These are phyloP conservation scores for Drosophila paulistorum DNA, from an alignment of 1,140 invertebrate genomes.

Conservation along the genomic window DNA sequence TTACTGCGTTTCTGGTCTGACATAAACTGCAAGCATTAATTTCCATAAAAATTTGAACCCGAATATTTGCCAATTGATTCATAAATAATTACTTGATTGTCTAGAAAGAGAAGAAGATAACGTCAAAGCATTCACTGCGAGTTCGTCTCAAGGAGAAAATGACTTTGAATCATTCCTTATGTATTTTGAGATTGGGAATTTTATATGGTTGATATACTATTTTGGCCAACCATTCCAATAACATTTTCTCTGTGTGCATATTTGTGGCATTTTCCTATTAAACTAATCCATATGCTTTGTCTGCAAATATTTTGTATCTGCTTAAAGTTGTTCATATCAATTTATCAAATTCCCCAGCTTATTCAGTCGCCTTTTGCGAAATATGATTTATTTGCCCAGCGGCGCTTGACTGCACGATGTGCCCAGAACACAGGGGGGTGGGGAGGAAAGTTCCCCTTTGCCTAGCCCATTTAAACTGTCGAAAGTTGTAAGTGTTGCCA, in stretches of 20 bases:
- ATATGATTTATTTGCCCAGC: conserved; percentile 75
- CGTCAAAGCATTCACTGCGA: too few relatives aligned
- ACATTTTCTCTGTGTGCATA: too few relatives aligned
- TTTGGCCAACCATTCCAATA: too few relatives aligned
- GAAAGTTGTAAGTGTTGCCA: conserved; percentile 79
- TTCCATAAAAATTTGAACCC: conserved; percentile 59
- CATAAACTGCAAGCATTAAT: conserved; percentile 66
- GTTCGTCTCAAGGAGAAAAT: too few relatives aligned
- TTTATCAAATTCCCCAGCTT: conserved; percentile 54
- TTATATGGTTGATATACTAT: too few relatives aligned
- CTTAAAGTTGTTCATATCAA: conserved; percentile 56
- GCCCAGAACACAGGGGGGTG: not conserved
- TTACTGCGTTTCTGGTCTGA: conserved; percentile 12
- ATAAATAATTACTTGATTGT: conserved; percentile 61
- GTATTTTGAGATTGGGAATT: too few relatives aligned
- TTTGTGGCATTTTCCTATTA: too few relatives aligned
- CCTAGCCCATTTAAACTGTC: conserved; percentile 63
- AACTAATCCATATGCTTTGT: too few relatives aligned
- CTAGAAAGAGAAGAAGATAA: not conserved
- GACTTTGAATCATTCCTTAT: too few relatives aligned
- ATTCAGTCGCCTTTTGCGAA: conserved; percentile 43
- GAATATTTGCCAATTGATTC: conserved; percentile 57
- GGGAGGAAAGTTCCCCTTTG: not conserved
- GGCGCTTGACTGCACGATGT: conserved; percentile 45
- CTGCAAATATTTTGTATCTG: not conserved